Base-by-base conservation (phyloP, 1,140 invertebrate genomes). In the Calephelis nemesis region DNA sequence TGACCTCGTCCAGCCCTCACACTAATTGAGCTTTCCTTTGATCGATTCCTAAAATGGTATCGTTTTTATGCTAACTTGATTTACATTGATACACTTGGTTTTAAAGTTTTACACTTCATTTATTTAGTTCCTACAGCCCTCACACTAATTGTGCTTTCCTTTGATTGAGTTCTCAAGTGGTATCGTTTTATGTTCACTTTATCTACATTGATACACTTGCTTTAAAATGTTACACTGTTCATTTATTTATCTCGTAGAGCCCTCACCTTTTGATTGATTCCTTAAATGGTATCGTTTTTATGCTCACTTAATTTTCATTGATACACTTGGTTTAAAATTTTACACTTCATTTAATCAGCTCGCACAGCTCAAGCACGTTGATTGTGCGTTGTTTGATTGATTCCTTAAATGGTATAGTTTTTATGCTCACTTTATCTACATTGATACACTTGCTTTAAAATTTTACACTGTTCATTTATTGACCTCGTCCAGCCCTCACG, bases 321-420 rank as follows among this genome's bases (percentile, higher is more conserved):
- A 81, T 77, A 76, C 70, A 73, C 75, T 72, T 42, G 15, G 39
- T 42, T 42, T 42, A 42, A 42, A 8, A 42, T 42, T 6, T 42
- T 42, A 42, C 8, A 62, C 83, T 83, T 90, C 87, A 80, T 85
- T 85, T 85, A 84, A 90, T 90, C 87, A 88, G 87, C 84, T 83
- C 77, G 80, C 81, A 77, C 80, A 76, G 73, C 76, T 81, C 84
- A 85, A 85, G 84, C 79, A 82, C 78, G 79, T 79, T 81, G 84
- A 88, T 90, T 88, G 87, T 87, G 79, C 77, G 79, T 84, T 71
- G 74, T 70, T 84, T 84, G 84, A 88, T 88, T 88, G 83, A 88
- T 88, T 84, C 76, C 80, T 82, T 78, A 85, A 87, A 83, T 84
- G 79, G 76, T 75, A 80, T 72, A 75, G 81, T n/a, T 79, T 77